Base-by-base conservation (phyloP, 2,888 invertebrate species). In the Aleiodes leptofemur region DNA sequence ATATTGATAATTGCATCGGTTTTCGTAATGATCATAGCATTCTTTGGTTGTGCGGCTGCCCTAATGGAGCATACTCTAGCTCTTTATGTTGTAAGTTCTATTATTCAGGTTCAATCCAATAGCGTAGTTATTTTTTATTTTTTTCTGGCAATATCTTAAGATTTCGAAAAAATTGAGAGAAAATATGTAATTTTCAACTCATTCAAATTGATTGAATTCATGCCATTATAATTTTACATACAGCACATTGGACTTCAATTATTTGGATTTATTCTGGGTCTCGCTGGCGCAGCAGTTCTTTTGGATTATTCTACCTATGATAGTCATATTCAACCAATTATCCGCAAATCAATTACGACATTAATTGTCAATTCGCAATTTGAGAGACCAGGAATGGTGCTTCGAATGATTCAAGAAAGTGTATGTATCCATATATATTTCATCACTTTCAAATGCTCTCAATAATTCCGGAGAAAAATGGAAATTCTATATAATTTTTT, bases 321-420 rank as follows among this genome's bases (percentile, higher is more conserved):
- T 89, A 96, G 96, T 70, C 92, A 93, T 78, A 92, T 97, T 81
- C 96, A 96, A 85, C 96, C 96, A 0, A 90, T 95, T 80, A 93
- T 97, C 81, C 92, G 92, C 75, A 92, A 93, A 59, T 93, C 94
- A 68, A 93, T 97, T 90, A 91, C 92, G 34, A 90, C 92, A 64
- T 92, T 97, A 76, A 96, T 97, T 82, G 92, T 94, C 87, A 95
- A 95, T 82, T 95, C 96, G 4, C 93, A 94, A 81, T 93, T 95
- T 83, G 93, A 94, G 73, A 91, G 91, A 80, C 94, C 95, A 66
- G 90, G 92, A 70, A 91, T 92, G 80, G 93, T 94, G 69, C 91
- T 97, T 29, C 93, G 94, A 83, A 93, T 95, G 92, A 94, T 97
- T 64, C 97, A 97, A 87, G 96, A 97, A 91, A 95, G 94, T 82